A percentile compares a stretch with the other conserved stretches of the same genome.
phyloP scores from a whole-genome alignment of 2,113 vertebrate species.

The Ciconia maguari region DNA sequence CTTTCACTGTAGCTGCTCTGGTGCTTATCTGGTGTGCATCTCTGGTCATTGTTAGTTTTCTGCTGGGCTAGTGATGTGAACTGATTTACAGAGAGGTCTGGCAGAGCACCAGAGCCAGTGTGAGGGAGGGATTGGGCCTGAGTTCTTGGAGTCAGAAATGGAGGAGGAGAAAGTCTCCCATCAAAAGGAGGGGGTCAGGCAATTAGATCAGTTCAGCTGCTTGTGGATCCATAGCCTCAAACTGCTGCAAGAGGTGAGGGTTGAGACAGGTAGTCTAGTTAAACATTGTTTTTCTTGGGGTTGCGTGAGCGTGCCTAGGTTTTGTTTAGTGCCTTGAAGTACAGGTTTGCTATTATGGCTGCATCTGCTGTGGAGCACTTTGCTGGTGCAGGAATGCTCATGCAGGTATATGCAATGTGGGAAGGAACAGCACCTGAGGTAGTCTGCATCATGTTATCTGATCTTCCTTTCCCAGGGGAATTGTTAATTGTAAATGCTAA shows the following conservation, averaged over 20 bases:
- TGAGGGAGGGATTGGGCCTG: background rate
- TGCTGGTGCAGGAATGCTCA: background rate
- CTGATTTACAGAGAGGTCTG: background rate
- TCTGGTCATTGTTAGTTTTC: background rate
- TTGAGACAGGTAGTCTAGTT: background rate
- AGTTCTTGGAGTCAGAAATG: background rate
- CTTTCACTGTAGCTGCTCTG: background rate
- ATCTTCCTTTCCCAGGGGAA: background rate
- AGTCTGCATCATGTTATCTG: background rate
- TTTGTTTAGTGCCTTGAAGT: background rate
- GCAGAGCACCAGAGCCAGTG: background rate
- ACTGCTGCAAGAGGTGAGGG: background rate
- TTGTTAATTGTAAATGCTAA: background rate
- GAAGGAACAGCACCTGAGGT: background rate
- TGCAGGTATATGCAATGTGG: background rate
- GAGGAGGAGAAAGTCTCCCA: background rate
- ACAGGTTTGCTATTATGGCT: background rate
- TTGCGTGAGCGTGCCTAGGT: background rate
- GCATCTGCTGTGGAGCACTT: background rate
- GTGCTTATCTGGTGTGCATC: background rate
- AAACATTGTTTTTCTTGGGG: background rate
- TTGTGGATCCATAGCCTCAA: background rate
- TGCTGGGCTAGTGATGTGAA: background rate
- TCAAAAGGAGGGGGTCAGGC: background rate
- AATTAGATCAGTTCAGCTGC: background rate